These are phyloP conservation scores for Sesamia nonagrioides DNA, from an alignment of 1,140 invertebrate genomes.

Conservation along the genomic window DNA sequence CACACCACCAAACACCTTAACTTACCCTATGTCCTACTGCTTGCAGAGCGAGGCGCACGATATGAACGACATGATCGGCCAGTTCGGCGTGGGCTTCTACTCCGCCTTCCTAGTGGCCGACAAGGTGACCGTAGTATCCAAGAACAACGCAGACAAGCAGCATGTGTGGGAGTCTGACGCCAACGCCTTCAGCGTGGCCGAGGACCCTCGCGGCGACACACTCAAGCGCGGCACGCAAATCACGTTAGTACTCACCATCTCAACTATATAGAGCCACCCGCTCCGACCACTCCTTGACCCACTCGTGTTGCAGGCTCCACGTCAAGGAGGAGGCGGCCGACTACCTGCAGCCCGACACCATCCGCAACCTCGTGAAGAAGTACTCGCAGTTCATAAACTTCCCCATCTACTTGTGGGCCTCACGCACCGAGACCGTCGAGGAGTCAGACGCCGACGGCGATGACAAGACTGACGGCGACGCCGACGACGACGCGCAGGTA, in stretches of 20 bases:
- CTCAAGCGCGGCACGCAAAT: conserved; percentile 96
- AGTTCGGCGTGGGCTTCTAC: conserved; percentile 99
- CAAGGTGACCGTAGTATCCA: conserved; percentile 97
- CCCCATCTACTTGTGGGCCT: conserved; percentile 98
- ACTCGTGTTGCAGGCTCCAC: conserved; percentile 90
- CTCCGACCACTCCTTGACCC: background rate
- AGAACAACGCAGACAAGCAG: conserved; percentile 98
- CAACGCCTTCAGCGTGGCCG: conserved; percentile 94
- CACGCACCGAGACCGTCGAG: conserved; percentile 96
- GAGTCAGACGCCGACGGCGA: conserved; percentile 85
- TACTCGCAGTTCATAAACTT: conserved; percentile 99
- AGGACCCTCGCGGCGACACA: conserved; percentile 98
- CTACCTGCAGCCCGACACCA: conserved; percentile 97
- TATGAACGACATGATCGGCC: conserved; percentile 95
- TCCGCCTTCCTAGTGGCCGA: conserved; percentile 98
- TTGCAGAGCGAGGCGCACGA: conserved; percentile 68
- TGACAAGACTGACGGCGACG: conserved; percentile 82
- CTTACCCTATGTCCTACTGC: background rate
- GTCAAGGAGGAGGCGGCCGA: conserved; percentile 99
- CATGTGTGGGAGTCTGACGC: conserved; percentile 99
- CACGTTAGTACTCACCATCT: conserved; percentile 80
- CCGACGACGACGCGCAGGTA: conserved; percentile 89
- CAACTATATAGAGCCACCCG: too few relatives aligned
- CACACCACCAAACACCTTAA: background rate
- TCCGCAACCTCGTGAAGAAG: conserved; percentile 97